Evolutionary conservation across 2,888 invertebrate genomes (phyloP).

Genomic region (Aleiodes leptofemur): DNA sequence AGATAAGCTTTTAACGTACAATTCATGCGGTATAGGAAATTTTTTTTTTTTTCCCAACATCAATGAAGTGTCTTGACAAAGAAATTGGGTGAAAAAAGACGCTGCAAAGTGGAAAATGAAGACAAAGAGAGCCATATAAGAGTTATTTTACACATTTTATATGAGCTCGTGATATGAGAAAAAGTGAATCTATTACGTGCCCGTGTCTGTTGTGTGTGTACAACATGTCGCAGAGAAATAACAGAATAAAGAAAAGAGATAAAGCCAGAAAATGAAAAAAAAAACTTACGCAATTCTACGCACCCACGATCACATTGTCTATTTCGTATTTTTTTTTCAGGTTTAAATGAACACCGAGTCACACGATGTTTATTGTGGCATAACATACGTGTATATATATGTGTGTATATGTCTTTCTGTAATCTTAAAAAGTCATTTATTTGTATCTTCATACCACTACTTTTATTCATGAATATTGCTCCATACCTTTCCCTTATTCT

Average conservation of each 20-base stretch:
- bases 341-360: conserved; percentile 11
- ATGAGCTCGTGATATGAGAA: conserved; percentile 25
- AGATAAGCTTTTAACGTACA: conserved; percentile 22
- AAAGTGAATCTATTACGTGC: conserved; percentile 27
- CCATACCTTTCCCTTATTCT: not conserved
- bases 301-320: conserved; percentile 44
- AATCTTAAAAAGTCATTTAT: conserved; percentile 35
- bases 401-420: conserved; percentile 2
- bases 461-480: conserved; percentile 12
- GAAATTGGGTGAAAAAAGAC: not conserved
- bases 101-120: not conserved
- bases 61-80: conserved; percentile 6
- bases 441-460: conserved; percentile 21
- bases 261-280: conserved; percentile 9
- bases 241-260: not conserved
- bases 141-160: conserved; percentile 22
- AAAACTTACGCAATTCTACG: conserved; percentile 40
- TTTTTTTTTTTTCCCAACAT: conserved; percentile 12
- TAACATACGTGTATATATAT: conserved; percentile 12
- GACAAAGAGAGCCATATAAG: conserved; percentile 10
- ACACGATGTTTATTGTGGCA: conserved; percentile 42
- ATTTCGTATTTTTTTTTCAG: not conserved
- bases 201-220: conserved; percentile 1
- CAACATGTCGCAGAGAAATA: conserved; percentile 8
- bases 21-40: conserved; percentile 6